Evolutionary conservation across 37 sponge, comb jelly and placozoan genomes (phyloP), one percentile per base, ranked within the genome.

Genomic region (Aplysina aerophoba): DNA sequence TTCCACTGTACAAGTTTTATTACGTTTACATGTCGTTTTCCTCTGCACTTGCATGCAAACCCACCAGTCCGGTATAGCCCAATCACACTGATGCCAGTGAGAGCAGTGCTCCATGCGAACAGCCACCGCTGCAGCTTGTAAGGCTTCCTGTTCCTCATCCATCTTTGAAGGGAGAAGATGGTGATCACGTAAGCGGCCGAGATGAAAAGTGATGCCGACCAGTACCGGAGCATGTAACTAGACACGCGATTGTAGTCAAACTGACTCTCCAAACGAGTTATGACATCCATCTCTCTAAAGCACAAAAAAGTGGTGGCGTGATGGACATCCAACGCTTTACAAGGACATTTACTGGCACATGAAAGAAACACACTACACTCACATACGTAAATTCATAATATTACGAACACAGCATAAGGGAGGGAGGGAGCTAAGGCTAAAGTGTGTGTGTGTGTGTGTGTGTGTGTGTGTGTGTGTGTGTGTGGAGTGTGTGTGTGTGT

Each of bases 201-300:
- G 30, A 87, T 50, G 37, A 87, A 89, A n/a, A 93, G 16, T 0
- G 93, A 86, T 19, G 58, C 79, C 30, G 63, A 84, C 93, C 93
- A 93, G 55, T 86, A 30, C 24, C 79, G 34, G 36, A 16, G 59
- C 44, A 78, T 38, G 44, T 77, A 89, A 15, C 17, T 61, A 6
- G 13, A 25, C 15, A 73, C 90, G 11, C 24, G 61, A 2, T 59
- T n/a, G 59, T 56, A 61, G 55, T 79, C 63, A 81, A 87, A 90
- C 19, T 54, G 25, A 37, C 79, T 82, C 66, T 90, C 87, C 16
- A 90, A 1, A 34, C 19, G 40, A n/a, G 13, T 31, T 4, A 89
- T 38, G 0, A 28, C 21, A 2, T 65, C 56, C 58, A 65, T 40
- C 8, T 44, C 50, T 44, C 50, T 44, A 8, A 44, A 44, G 50